Evolutionary conservation across 2,888 invertebrate genomes (phyloP), one percentile per base, ranked within the genome.

Genomic region (Exephanes ischioxanthus): DNA sequence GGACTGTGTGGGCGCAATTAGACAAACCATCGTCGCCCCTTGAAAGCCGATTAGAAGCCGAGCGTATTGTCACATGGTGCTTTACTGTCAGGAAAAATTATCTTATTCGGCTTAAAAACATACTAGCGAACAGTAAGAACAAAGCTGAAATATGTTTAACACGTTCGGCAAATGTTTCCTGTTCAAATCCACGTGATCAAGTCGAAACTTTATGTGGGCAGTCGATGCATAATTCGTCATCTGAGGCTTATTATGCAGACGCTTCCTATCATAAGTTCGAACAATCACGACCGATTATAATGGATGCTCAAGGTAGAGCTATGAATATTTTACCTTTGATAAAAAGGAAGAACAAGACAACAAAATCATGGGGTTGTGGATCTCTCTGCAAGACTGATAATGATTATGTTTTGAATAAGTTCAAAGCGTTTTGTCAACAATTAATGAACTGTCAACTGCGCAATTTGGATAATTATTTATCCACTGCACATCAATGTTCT

Each of bases 1-100:
- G 33, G n/a, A n/a, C 30, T 33, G 63, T 63, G 33, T 63, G 33
- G 63, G 63, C 14, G n/a, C 30, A 33, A 16, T 63, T 63, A 63
- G 33, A 16, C 11, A 63, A 33, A 33, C 33, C n/a, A 37, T 16
- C 63, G 33, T 63, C 63, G 30, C 33, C 63, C n/a, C 33, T 63
- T 4, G 30, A 11, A 63, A 30, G 33, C 63, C 30, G 33, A 63
- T 63, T 63, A 63, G 63, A 63, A 63, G 63, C 63, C 33, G 63
- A 63, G 33, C 63, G 63, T 33, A 63, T 63, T 33, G 33, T 63
- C n/a, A 30, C n/a, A 33, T 63, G 63, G 63, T 63, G 63, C 63
- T 22, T 55, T 55, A 3, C 11, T 4, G 14, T 48, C 16, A 11
- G 48, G 16, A 48, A 48, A 48, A 48, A 16, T 48, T 33, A 33